Conservation (phyloP, 2,888 invertebrate species). For the Brenthis ino region DNA sequence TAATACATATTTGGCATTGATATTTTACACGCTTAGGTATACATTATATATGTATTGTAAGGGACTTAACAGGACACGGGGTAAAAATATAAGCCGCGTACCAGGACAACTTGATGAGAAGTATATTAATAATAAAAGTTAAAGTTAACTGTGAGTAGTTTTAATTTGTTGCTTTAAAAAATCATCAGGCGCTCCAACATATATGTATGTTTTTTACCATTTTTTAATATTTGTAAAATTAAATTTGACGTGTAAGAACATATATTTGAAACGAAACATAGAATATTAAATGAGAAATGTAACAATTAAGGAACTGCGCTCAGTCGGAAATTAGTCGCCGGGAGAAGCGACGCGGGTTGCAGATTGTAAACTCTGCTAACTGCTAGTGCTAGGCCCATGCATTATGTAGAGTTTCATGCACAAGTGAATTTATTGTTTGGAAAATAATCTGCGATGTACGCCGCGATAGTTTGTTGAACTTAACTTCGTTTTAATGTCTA, state of each 20-base stretch:
- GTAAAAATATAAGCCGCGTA: too few species aligned
- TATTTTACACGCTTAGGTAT: too few species aligned
- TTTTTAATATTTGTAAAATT: not conserved
- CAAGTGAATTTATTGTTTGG: slow-evolving; percentile 37
- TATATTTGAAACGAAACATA: slow-evolving; percentile 36
- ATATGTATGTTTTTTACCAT: not conserved
- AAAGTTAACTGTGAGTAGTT: too few species aligned
- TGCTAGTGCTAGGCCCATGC: slow-evolving; percentile 31
- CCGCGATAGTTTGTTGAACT: slow-evolving; percentile 29
- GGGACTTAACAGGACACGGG: too few species aligned
- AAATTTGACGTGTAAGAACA: slow-evolving; percentile 10
- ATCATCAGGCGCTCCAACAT: too few species aligned
- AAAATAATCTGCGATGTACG: slow-evolving; percentile 34
- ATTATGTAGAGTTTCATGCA: slow-evolving; percentile 29
- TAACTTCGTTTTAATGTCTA: slow-evolving; percentile 22
- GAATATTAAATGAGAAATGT: slow-evolving; percentile 48
- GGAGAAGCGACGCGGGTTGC: slow-evolving; percentile 49
- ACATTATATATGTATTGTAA: not conserved
- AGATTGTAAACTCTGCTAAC: slow-evolving; percentile 51
- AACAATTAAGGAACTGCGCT: slow-evolving; percentile 52
- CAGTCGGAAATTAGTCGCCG: slow-evolving; percentile 79
- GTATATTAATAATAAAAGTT: too few species aligned
- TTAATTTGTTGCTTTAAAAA: too few species aligned
- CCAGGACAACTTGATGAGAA: too few species aligned
- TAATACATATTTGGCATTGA: too few species aligned